phyloP scores from a whole-genome alignment of 1,140 invertebrate genomes.

The Caenorhabditis tropicalis region DNA sequence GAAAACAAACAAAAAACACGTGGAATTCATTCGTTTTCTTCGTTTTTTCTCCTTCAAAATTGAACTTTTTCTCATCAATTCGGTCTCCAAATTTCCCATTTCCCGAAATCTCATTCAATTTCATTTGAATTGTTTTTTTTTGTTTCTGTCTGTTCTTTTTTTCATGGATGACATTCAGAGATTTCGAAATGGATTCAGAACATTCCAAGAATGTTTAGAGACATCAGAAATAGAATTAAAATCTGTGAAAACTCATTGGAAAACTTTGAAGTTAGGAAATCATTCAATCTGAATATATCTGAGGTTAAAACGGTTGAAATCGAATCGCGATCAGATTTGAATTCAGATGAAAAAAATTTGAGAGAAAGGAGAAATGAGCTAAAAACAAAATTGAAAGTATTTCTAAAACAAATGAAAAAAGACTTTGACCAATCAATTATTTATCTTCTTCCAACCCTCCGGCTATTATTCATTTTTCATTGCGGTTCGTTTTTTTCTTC shows the following conservation, averaged over 20 bases:
- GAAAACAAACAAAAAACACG: neutral
- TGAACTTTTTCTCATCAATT: slow-evolving; percentile 28
- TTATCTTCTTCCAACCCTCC: neutral
- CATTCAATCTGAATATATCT: too few species aligned
- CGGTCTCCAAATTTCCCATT: too few species aligned
- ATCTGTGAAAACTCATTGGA: too few species aligned
- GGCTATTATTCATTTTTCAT: slow-evolving; percentile 39
- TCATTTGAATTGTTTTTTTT: neutral
- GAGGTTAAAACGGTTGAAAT: too few species aligned
- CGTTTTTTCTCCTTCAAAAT: neutral
- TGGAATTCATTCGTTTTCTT: neutral
- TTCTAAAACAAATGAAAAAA: neutral
- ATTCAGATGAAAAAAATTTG: neutral
- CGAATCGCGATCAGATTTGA: too few species aligned
- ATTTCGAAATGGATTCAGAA: too few species aligned
- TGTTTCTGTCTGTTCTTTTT: slow-evolving; percentile 8
- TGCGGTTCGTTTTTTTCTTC: neutral
- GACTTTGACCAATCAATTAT: neutral
- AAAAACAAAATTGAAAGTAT: neutral
- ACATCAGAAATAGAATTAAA: too few species aligned
- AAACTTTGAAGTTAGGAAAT: too few species aligned
- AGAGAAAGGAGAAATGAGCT: neutral
- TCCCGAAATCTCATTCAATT: neutral
- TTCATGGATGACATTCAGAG: too few species aligned
- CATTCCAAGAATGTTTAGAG: too few species aligned